Conservation (phyloP, 2,888 invertebrate genomes). For the Phaonia tiefii region DNA sequence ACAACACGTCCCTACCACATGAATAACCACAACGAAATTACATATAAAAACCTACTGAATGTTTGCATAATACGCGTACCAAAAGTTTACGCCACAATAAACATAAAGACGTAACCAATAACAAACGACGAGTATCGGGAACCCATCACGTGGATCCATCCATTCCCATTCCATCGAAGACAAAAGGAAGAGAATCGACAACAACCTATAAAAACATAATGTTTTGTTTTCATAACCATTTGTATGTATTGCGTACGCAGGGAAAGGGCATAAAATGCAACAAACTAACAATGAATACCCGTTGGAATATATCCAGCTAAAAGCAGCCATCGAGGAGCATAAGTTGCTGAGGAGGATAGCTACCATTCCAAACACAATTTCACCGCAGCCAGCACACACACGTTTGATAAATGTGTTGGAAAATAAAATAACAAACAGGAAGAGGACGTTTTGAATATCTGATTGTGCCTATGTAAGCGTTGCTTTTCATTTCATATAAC, state of each 20-base stretch:
- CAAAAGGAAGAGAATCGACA: constrained; percentile 17
- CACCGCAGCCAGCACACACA: too few relatives aligned
- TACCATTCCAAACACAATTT: too few relatives aligned
- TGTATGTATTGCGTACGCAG: too few relatives aligned
- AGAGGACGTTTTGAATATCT: constrained; percentile 70
- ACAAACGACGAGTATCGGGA: too few relatives aligned
- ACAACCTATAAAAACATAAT: neutral
- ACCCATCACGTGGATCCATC: too few relatives aligned
- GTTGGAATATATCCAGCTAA: constrained; percentile 24
- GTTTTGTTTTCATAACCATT: constrained; percentile 28
- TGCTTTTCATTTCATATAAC: too few relatives aligned
- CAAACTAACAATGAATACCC: constrained; percentile 20
- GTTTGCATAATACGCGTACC: constrained; percentile 26
- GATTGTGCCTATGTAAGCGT: constrained; percentile 57
- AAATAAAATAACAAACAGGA: constrained; percentile 69
- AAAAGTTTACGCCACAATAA: constrained; percentile 8
- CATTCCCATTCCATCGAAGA: neutral
- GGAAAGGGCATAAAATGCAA: constrained; percentile 6
- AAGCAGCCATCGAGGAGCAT: neutral
- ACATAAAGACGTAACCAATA: neutral
- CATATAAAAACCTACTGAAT: neutral
- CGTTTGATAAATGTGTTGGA: neutral
- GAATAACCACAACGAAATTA: constrained; percentile 3
- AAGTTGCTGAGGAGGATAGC: too few relatives aligned
- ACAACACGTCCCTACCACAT: too few relatives aligned